These are phyloP conservation scores for Hypanus sabinus DNA, from an alignment of 2,113 vertebrate genomes.

Conservation along the genomic window DNA sequence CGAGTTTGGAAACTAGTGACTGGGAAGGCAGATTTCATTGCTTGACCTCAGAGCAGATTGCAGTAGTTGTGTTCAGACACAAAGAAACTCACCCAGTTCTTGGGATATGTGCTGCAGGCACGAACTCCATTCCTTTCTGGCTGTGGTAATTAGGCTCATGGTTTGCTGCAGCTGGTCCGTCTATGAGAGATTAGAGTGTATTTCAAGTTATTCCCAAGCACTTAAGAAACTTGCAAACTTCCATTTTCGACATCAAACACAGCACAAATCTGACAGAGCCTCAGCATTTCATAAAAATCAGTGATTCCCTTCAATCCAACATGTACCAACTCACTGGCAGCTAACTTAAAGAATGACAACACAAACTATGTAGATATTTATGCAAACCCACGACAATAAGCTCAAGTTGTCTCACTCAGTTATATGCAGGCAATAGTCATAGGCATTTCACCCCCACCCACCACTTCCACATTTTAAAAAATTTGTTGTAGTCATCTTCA, in stretches of 20 bases:
- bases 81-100: neutral
- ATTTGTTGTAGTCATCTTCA: too few species aligned
- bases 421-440: too few species aligned
- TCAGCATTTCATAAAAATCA: neutral
- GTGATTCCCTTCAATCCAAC: neutral
- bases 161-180: slow-evolving; percentile 16
- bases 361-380: too few species aligned
- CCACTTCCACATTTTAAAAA: too few species aligned
- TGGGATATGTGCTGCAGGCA: neutral
- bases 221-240: neutral
- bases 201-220: neutral
- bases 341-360: neutral
- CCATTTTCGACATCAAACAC: neutral
- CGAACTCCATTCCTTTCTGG: neutral
- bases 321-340: neutral
- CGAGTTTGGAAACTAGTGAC: neutral
- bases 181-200: slow-evolving; percentile 3
- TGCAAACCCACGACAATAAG: too few species aligned
- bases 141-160: neutral
- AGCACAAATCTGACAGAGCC: neutral
- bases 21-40: neutral
- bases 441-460: too few species aligned
- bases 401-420: too few species aligned
- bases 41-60: neutral
- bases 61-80: neutral